Evolutionary conservation across 2,888 invertebrate species (phyloP), one percentile per base, ranked within the genome.

Genomic region (Epinotia brunnichana): DNA sequence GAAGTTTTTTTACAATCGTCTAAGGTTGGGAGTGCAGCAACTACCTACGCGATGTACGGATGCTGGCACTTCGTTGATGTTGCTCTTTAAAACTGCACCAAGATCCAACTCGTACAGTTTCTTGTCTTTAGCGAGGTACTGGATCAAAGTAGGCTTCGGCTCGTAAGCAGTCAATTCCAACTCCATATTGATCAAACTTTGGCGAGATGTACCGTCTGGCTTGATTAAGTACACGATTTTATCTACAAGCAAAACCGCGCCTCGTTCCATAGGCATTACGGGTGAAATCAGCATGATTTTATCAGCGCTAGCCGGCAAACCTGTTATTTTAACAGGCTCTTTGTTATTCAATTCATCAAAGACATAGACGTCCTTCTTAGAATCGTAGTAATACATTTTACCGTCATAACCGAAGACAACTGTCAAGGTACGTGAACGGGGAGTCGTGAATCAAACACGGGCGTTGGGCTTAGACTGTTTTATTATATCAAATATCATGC

Each of bases 91-190:
- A 15, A 60, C 24, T 0, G 13, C 2, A 0, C 48, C 0, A 7
- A 67, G 9, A 5, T 68, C 21, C 5, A 62, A 39, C 41, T 61
- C 61, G 17, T 72, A 68, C 3, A 72, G 48, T 62, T 67, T 62
- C 67, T 72, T 72, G 21, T 72, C 39, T 19, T 39, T 35, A 24
- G 72, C 72, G 15, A 57, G 62, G 48, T 48, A 72, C 15, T 72
- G 62, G 13, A 57, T 5, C 7, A 48, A 62, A 39, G 62, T 57
- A n/a, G 72, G 39, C 10, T 68, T 61, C 4, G 72, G 67, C 3
- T 68, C 72, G 3, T n/a, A 56, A 0, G 72, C 72, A 13, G 72
- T 62, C 3, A 48, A n/a, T 7, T 3, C 4, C 1, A 68, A 56
- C 24, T 39, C 56, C 1, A 72, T 10, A 11, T 11, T 62, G 3